Evolutionary conservation across 2,797 vertebrate species (phyloP).

Genomic region (Coluber constrictor): DNA sequence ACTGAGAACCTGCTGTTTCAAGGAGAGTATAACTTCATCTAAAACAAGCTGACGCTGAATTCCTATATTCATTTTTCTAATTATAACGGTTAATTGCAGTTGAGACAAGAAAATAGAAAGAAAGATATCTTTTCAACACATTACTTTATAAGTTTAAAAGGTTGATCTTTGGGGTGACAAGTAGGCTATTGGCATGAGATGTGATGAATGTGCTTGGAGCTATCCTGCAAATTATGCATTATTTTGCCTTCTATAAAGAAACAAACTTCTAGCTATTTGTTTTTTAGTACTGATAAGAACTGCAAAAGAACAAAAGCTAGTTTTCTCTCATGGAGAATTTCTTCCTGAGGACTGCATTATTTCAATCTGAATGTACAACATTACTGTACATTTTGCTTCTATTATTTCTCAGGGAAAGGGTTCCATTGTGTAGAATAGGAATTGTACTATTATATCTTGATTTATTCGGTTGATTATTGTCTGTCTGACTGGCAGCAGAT

Average conservation of each 20-base stretch:
- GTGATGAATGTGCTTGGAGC: background rate
- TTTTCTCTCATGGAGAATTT: background rate
- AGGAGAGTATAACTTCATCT: background rate
- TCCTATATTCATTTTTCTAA: background rate
- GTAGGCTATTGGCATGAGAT: background rate
- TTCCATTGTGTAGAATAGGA: background rate
- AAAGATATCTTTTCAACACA: background rate
- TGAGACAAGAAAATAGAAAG: background rate
- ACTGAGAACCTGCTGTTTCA: background rate
- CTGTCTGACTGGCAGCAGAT: background rate
- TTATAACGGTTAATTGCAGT: background rate
- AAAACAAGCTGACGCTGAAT: background rate
- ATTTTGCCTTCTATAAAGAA: background rate
- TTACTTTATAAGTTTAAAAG: background rate
- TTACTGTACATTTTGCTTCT: background rate
- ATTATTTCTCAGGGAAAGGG: background rate
- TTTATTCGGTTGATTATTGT: background rate
- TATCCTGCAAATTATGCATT: background rate
- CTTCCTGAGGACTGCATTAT: background rate
- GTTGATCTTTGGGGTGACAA: background rate
- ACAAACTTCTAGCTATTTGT: background rate
- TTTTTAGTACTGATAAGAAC: background rate
- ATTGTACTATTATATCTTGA: background rate
- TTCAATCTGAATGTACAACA: background rate
- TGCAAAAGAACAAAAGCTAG: background rate